Evolutionary conservation across 2,113 vertebrate genomes (phyloP).

Genomic region (Oryzias woworae): DNA sequence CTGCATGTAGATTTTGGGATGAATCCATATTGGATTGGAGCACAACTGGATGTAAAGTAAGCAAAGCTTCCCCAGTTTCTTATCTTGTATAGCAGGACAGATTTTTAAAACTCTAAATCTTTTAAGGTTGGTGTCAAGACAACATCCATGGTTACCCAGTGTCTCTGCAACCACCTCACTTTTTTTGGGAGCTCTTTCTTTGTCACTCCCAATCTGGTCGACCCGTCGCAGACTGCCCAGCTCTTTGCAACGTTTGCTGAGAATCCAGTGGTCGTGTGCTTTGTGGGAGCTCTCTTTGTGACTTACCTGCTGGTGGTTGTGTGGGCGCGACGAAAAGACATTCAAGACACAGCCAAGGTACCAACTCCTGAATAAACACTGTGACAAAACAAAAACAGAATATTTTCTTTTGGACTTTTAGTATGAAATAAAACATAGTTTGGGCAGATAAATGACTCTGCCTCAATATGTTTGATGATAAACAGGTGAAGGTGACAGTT

Average conservation of each 20-base stretch:
- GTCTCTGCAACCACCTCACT: conserved; percentile 90
- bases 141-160: conserved; percentile 77
- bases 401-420: neutral
- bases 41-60: conserved; percentile 83
- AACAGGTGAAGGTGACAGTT: conserved; percentile 84
- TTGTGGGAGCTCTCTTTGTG: conserved; percentile 81
- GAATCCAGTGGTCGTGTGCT: conserved; percentile 89
- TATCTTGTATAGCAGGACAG: neutral
- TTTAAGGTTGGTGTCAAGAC: conserved; percentile 85
- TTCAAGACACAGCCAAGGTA: conserved; percentile 84
- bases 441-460: too few relatives aligned
- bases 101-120: neutral
- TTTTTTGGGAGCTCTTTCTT: conserved; percentile 91
- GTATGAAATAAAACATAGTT: neutral
- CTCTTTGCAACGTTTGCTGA: conserved; percentile 87
- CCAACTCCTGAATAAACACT: neutral
- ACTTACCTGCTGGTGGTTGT: conserved; percentile 80
- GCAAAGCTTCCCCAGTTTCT: conserved; percentile 17
- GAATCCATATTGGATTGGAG: conserved; percentile 77
- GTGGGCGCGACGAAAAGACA: conserved; percentile 89
- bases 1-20: conserved; percentile 87
- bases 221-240: conserved; percentile 79
- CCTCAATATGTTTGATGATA: neutral
- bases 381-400: too few relatives aligned
- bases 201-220: conserved; percentile 84